A percentile compares a stretch with the other conserved stretches of the same genome.
phyloP scores from a whole-genome alignment of 2,113 vertebrate genomes.

The Pygoscelis adeliae region DNA sequence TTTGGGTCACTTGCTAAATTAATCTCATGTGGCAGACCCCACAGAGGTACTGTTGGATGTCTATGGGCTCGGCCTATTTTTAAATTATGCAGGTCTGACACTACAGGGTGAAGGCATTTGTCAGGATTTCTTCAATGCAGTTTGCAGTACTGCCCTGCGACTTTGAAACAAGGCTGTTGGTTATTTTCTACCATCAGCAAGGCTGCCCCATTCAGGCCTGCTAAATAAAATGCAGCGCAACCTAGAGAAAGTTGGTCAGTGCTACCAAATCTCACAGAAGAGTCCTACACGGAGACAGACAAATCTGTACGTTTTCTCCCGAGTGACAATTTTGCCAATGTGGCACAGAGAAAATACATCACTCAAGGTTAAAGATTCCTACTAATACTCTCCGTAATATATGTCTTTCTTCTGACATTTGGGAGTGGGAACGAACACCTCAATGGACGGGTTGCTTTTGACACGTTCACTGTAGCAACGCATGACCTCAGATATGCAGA shows the following conservation, averaged over 20 bases:
- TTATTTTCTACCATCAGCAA: neutral
- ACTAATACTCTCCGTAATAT: neutral
- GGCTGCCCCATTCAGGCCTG: neutral
- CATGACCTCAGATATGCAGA: neutral
- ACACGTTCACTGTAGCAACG: neutral
- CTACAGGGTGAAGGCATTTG: neutral
- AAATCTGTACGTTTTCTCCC: neutral
- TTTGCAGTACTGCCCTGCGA: neutral
- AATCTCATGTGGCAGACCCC: conserved; percentile 61
- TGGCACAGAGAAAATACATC: neutral
- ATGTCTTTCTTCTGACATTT: neutral
- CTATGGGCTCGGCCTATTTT: neutral
- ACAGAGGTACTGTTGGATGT: neutral
- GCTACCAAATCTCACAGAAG: neutral
- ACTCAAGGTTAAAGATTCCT: neutral
- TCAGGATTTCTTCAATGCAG: neutral
- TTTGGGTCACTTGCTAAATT: conserved; percentile 76
- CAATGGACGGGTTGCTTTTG: neutral
- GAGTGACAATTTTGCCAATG: neutral
- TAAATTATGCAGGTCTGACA: conserved; percentile 15
- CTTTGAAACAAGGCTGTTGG: neutral
- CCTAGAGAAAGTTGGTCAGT: neutral
- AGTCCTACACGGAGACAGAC: neutral
- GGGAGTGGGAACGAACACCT: neutral
- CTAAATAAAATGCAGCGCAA: neutral